A percentile compares a stretch with the other conserved stretches of the same genome.
Evolutionary conservation across 2,797 vertebrate species (phyloP).

Genomic region (Kryptopterus vitreolus): DNA sequence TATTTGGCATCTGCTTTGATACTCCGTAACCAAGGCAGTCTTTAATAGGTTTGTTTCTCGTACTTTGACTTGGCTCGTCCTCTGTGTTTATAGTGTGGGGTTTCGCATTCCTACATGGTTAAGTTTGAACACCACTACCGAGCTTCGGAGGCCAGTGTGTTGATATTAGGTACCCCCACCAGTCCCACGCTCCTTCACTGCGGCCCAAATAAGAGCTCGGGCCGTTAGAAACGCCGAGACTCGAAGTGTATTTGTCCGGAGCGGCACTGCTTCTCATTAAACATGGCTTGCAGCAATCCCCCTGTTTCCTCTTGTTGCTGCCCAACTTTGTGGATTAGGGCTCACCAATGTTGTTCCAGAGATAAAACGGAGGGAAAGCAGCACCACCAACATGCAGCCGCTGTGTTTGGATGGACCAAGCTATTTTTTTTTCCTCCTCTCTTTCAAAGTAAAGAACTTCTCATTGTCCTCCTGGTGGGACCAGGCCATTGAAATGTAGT

Average conservation of each 20-base stretch:
- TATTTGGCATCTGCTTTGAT: constrained; percentile 53
- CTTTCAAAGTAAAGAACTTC: constrained; percentile 33
- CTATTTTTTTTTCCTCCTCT: constrained; percentile 25
- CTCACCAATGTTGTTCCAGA: too few species aligned
- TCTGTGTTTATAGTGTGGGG: constrained; percentile 68
- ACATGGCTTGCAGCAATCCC: constrained; percentile 35
- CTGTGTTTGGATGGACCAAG: constrained; percentile 20
- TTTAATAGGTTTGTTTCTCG: constrained; percentile 52
- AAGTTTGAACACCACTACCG: constrained; percentile 52
- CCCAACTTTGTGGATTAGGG: constrained; percentile 38
- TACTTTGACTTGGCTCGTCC: constrained; percentile 58
- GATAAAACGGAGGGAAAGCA: constrained; percentile 16
- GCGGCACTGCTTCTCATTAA: constrained; percentile 53
- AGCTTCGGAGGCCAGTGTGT: constrained; percentile 43
- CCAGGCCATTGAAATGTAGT: constrained; percentile 60
- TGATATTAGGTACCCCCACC: constrained; percentile 45
- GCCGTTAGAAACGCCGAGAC: constrained; percentile 43
- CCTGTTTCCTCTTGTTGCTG: constrained; percentile 43
- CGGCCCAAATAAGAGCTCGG: constrained; percentile 32
- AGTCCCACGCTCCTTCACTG: constrained; percentile 23
- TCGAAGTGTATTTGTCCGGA: constrained; percentile 35
- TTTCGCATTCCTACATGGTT: constrained; percentile 69
- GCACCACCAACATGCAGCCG: constrained; percentile 24
- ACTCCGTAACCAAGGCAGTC: constrained; percentile 52
- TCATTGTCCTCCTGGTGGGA: constrained; percentile 49